These are phyloP conservation scores for Eupithecia tripunctaria DNA, from an alignment of 2,888 invertebrate genomes.

Conservation along the genomic window DNA sequence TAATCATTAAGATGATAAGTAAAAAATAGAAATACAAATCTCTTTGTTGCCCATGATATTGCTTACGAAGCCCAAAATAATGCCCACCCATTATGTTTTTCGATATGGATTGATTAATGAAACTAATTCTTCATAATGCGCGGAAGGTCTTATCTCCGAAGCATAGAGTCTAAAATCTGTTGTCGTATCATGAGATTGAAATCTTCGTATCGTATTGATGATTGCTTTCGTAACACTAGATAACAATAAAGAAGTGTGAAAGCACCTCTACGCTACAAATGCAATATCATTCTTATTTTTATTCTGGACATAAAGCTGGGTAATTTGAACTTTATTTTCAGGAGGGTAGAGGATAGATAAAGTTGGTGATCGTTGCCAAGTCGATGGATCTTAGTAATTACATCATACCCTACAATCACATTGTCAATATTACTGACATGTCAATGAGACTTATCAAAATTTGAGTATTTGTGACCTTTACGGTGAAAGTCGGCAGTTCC, in stretches of 20 bases:
- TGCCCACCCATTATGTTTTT: slow-evolving; percentile 17
- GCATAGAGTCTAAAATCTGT: slow-evolving; percentile 25
- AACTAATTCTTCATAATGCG: not conserved
- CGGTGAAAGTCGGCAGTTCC: slow-evolving; percentile 79
- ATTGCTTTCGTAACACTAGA: slow-evolving; percentile 59
- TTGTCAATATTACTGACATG: slow-evolving; percentile 49
- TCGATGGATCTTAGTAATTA: slow-evolving; percentile 11
- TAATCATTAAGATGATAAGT: not conserved
- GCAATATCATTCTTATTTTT: slow-evolving; percentile 44
- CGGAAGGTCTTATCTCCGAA: not conserved
- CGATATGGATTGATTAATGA: slow-evolving; percentile 9
- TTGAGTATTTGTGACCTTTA: slow-evolving; percentile 65
- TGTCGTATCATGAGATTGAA: slow-evolving; percentile 5
- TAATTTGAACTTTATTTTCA: slow-evolving; percentile 17
- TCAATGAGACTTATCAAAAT: slow-evolving; percentile 61
- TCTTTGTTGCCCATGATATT: not conserved
- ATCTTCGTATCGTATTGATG: slow-evolving; percentile 29
- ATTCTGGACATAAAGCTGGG: not conserved
- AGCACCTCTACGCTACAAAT: slow-evolving; percentile 56
- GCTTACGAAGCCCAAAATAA: slow-evolving; percentile 22
- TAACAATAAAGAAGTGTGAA: slow-evolving; percentile 65
- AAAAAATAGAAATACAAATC: not conserved
- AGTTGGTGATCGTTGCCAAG: not conserved
- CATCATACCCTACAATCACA: slow-evolving; percentile 47
- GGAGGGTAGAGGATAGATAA: not conserved